Base-by-base conservation (phyloP, 2,797 vertebrate species). In the Hydrolagus colliei region DNA sequence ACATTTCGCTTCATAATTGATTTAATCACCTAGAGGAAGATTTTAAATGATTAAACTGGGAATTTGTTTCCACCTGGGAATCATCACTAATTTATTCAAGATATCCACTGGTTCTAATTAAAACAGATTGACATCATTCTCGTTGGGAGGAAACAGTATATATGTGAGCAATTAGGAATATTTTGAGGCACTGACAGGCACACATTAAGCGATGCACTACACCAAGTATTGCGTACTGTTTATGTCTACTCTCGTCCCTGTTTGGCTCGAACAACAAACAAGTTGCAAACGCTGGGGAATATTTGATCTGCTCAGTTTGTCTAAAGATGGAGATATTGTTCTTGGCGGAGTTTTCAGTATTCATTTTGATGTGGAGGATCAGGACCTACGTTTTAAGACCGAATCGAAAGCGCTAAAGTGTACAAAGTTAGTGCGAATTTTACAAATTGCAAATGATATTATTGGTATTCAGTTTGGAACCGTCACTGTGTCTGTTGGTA, bases 341-440 rank as follows among this genome's bases (percentile, higher is more conserved):
- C 76, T 78, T 10, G 76, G 76, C 10, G 76, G 76, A 78, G 52
- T 62, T 78, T 61, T 78, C 52, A 78, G 76, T n/a, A 9, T 62
- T 10, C 76, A 78, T 7, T 41, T 78, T 11, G 76, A 78, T 13
- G 76, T 78, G 2, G 76, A 78, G 22, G 76, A 78, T 78, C 52
- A 78, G 62, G 76, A 78, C 16, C 4, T 78, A 32, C 22, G 20
- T 6, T 73, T 73, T 20, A 32, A 27, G 32, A 32, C 16, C 14
- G 14, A 76, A 20, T 35, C 74, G 27, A 27, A 27, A 27, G 27
- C 27, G 27, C 0, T 27, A 27, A 27, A 27, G 27, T 27, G 27
- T 27, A 27, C 27, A 27, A 27, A 27, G 27, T 27, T 27, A 27
- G 27, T 27, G 27, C 27, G 1, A 27, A 0, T 27, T 27, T 27